phyloP scores from a whole-genome alignment of 2,113 vertebrate genomes.

The Grus americana region DNA sequence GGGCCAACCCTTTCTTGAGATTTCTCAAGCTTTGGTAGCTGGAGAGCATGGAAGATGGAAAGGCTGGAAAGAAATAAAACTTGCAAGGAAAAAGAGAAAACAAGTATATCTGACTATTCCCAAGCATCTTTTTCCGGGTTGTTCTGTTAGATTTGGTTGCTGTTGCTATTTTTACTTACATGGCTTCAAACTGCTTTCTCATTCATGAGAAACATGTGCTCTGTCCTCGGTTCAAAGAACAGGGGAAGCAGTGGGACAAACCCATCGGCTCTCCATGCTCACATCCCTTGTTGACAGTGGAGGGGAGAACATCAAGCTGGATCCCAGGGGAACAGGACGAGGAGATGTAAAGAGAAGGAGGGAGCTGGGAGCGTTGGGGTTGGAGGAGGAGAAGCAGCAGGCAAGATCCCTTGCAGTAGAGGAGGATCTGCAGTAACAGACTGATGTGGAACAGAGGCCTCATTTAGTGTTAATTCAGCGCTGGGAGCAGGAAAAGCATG shows the following conservation, averaged over 20 bases:
- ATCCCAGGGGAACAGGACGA: background rate
- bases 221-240: background rate
- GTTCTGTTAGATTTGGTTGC: background rate
- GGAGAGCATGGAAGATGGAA: background rate
- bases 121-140: background rate
- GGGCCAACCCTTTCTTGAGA: background rate
- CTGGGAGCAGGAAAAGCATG: background rate
- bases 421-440: background rate
- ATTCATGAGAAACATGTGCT: background rate
- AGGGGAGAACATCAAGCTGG: background rate
- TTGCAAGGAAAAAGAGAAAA: background rate
- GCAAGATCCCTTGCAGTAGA: background rate
- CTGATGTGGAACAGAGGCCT: background rate
- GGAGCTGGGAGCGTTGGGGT: background rate
- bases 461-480: background rate
- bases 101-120: background rate
- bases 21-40: background rate
- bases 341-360: background rate
- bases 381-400: background rate
- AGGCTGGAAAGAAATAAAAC: background rate
- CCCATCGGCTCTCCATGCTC: background rate
- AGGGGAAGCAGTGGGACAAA: background rate
- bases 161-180: background rate
- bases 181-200: background rate
- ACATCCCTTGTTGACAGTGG: background rate